Conservation (phyloP, 2,888 invertebrate species). For the Ecliptopera silaceata region DNA sequence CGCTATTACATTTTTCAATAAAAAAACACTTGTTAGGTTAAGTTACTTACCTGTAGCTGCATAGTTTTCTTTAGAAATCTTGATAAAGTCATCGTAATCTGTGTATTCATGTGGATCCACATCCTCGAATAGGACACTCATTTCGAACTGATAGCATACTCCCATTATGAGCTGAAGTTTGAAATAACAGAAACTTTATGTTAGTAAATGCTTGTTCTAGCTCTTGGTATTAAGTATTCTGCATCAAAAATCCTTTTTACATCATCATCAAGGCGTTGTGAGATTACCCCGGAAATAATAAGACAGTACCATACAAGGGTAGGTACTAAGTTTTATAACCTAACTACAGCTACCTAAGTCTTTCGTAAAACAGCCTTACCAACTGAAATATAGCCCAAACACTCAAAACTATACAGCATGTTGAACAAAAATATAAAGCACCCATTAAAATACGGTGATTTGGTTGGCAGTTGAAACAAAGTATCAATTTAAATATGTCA, state of each 20-base stretch:
- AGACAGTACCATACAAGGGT: no score
- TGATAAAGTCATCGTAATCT: slow-evolving; percentile 52
- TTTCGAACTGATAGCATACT: slow-evolving; percentile 52
- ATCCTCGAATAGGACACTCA: slow-evolving; percentile 54
- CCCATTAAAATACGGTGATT: slow-evolving; percentile 41
- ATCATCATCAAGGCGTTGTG: no score
- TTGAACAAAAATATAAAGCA: slow-evolving; percentile 13
- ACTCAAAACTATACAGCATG: slow-evolving; percentile 49
- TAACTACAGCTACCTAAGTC: no score
- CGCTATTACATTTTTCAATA: no score
- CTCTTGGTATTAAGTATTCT: no score
- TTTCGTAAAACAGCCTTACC: slow-evolving; percentile 39
- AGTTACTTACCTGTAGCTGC: slow-evolving; percentile 28
- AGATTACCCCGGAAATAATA: no score
- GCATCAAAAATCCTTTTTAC: no score
- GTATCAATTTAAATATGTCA: no score
- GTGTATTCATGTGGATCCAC: slow-evolving; percentile 43
- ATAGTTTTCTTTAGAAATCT: slow-evolving; percentile 51
- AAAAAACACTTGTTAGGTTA: no score
- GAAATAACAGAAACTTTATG: no score
- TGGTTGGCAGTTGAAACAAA: neutral
- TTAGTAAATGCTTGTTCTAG: neutral
- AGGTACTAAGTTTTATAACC: no score
- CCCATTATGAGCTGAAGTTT: slow-evolving; percentile 59
- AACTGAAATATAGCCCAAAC: slow-evolving; percentile 54